Conservation (phyloP, 2,113 vertebrate genomes). For the Petromus typicus region DNA sequence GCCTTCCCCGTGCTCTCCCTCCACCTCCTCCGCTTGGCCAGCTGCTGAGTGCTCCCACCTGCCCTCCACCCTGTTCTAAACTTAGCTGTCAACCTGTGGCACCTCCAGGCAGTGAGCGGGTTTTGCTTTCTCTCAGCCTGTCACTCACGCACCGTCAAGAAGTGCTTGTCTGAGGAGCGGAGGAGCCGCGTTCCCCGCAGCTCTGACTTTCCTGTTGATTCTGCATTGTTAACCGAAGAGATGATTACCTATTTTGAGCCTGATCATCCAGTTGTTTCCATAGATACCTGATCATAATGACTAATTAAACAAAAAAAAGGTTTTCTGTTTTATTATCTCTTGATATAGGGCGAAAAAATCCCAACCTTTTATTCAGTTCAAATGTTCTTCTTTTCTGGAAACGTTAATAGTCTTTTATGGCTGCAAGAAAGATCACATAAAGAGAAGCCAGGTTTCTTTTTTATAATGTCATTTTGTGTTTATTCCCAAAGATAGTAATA, state of each 20-base stretch:
- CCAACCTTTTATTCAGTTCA: slow-evolving; percentile 26
- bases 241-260: background rate
- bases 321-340: slow-evolving; percentile 52
- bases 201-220: background rate
- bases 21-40: background rate
- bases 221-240: background rate
- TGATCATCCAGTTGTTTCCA: slow-evolving; percentile 61
- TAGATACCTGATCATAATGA: slow-evolving; percentile 70
- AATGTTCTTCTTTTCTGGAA: slow-evolving; percentile 55
- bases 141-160: background rate
- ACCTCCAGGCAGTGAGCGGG: accelerated
- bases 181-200: accelerated
- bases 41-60: too few relatives aligned
- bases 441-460: background rate
- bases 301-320: slow-evolving; percentile 63
- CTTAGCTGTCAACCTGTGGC: accelerated
- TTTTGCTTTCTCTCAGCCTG: background rate
- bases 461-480: background rate
- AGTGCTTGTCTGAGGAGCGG: background rate
- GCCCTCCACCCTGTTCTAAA: too few relatives aligned
- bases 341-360: background rate
- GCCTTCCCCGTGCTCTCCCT: background rate
- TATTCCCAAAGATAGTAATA: background rate
- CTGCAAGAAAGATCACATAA: slow-evolving; percentile 11
- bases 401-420: slow-evolving; percentile 6